A percentile compares a stretch with the other conserved stretches of the same genome.
Conservation (phyloP, 2,113 vertebrate species). For the Phoenicopterus ruber region DNA sequence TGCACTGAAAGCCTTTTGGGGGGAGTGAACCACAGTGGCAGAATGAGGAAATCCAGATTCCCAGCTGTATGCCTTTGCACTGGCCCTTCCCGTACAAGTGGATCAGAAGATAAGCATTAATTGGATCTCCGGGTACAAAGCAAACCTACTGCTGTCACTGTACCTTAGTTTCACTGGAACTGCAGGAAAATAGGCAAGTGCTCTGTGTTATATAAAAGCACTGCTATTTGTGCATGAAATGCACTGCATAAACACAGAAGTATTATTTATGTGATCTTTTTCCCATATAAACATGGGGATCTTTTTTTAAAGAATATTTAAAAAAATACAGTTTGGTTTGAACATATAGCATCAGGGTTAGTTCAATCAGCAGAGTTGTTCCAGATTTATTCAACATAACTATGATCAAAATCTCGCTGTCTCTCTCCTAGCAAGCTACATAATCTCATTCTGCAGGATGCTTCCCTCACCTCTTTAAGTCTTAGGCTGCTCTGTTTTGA, state of each 20-base stretch:
- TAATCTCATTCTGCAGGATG: constrained; percentile 6
- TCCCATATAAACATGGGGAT: background rate
- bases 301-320: background rate
- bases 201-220: background rate
- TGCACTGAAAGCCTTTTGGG: background rate
- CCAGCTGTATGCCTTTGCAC: background rate
- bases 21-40: background rate
- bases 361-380: constrained; percentile 10
- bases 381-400: background rate
- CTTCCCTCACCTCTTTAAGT: constrained; percentile 12
- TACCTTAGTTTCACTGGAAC: background rate
- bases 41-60: background rate
- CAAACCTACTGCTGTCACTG: background rate
- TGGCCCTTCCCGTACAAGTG: background rate
- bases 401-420: background rate
- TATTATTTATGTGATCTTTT: background rate
- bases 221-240: background rate
- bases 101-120: background rate
- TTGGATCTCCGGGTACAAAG: background rate
- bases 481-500: constrained; percentile 33
- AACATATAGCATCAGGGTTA: background rate
- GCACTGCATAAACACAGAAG: background rate
- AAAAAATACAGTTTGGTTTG: background rate
- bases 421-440: background rate
- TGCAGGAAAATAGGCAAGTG: background rate